Evolutionary conservation across 2,113 vertebrate species (phyloP).

Genomic region (Tragelaphus buxtoni): DNA sequence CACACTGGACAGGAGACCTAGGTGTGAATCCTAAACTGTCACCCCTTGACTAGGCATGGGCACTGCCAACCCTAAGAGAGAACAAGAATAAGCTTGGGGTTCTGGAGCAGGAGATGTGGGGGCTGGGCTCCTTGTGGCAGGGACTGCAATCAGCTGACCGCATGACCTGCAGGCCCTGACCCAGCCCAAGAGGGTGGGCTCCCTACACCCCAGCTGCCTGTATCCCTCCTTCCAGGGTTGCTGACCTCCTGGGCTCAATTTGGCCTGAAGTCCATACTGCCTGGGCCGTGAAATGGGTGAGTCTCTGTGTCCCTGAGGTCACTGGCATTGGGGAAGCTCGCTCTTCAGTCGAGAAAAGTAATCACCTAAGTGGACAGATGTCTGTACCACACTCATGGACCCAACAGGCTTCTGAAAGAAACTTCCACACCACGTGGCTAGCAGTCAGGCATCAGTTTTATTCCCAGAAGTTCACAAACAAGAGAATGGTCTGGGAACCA

Average conservation of each 20-base stretch:
- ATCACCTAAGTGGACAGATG: background rate
- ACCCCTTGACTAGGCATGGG: background rate
- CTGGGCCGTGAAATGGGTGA: background rate
- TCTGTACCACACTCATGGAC: fast-evolving
- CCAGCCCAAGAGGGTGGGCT: background rate
- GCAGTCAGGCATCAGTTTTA: background rate
- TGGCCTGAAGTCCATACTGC: background rate
- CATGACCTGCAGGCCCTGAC: background rate
- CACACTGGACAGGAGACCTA: background rate
- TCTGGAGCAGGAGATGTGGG: background rate
- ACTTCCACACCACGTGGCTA: background rate
- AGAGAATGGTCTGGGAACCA: background rate
- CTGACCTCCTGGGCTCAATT: background rate
- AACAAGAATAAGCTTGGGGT: background rate
- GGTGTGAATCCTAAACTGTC: background rate
- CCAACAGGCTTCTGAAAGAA: background rate
- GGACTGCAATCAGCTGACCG: background rate
- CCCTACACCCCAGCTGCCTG: background rate
- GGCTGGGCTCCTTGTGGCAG: background rate
- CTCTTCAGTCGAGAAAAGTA: background rate
- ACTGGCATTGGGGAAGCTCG: background rate
- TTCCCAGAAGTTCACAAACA: background rate
- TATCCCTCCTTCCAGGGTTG: background rate
- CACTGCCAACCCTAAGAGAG: background rate
- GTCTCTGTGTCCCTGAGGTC: background rate